Percentiles rank a stretch among this genome's conserved stretches.
These are phyloP conservation scores for Dipodomys merriami DNA, from an alignment of 2,113 vertebrate species.

Conservation along the genomic window DNA sequence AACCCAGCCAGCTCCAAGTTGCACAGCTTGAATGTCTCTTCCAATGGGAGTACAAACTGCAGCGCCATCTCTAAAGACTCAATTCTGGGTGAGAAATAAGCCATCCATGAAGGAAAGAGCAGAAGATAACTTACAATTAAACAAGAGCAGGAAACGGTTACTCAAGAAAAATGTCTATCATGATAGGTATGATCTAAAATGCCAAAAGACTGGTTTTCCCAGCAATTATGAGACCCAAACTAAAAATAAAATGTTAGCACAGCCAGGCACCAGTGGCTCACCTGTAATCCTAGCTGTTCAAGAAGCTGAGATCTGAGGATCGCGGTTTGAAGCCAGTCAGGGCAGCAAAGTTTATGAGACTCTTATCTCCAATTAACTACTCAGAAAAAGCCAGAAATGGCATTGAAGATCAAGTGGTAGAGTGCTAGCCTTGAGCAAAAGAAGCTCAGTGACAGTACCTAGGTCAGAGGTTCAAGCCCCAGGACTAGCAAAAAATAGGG, in stretches of 20 bases:
- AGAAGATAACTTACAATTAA: not conserved
- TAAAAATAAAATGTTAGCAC: not conserved
- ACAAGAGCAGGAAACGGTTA: constrained; percentile 6
- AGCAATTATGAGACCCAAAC: not conserved
- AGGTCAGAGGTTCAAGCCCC: too few species aligned
- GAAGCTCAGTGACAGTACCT: too few species aligned
- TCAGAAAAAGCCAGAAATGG: too few species aligned
- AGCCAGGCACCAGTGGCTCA: too few species aligned
- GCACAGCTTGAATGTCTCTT: constrained; percentile 86
- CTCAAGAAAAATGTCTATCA: not conserved
- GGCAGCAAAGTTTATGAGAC: too few species aligned
- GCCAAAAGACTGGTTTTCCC: not conserved
- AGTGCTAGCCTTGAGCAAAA: too few species aligned
- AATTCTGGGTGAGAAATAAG: constrained; percentile 83
- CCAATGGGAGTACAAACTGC: constrained; percentile 89
- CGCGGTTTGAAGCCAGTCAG: too few species aligned
- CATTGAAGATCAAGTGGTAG: too few species aligned
- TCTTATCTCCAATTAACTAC: too few species aligned
- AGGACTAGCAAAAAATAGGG: too few species aligned
- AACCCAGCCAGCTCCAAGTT: constrained; percentile 86
- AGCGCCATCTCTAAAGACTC: constrained; percentile 89
- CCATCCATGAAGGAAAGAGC: constrained; percentile 40
- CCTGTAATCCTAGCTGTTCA: too few species aligned
- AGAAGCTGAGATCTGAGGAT: too few species aligned
- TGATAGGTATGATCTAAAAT: not conserved